These are phyloP conservation scores for Nephrotoma guestfalica DNA, from an alignment of 2,888 invertebrate genomes.

Conservation along the genomic window DNA sequence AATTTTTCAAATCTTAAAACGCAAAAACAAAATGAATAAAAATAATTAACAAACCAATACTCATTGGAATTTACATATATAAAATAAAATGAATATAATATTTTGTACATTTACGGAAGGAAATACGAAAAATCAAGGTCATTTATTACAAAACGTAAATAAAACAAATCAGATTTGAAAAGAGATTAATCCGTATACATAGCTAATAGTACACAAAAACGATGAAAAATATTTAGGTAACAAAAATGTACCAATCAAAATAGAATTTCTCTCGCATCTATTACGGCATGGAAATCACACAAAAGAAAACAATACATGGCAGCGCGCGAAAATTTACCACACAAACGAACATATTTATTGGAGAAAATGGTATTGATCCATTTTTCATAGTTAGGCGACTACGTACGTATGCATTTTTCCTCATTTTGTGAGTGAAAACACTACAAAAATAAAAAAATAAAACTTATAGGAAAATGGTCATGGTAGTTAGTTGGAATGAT, in stretches of 20 bases:
- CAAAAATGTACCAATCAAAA: background rate
- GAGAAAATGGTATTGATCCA: background rate
- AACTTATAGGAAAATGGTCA: background rate
- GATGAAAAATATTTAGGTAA: background rate
- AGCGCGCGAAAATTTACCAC: background rate
- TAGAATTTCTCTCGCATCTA: background rate
- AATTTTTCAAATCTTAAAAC: background rate
- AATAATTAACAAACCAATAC: background rate
- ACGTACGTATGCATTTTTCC: background rate
- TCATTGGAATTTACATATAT: background rate
- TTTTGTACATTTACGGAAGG: background rate
- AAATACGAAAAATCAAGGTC: background rate
- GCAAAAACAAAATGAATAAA: background rate
- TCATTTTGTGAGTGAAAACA: background rate
- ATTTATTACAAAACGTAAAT: background rate
- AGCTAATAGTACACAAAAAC: background rate
- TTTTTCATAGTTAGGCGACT: background rate
- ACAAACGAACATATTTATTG: background rate
- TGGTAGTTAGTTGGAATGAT: background rate
- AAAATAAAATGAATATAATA: background rate
- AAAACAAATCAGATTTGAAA: background rate
- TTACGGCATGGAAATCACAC: background rate
- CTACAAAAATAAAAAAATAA: background rate
- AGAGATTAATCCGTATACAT: background rate
- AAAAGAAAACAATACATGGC: background rate